Evolutionary conservation across 2,113 vertebrate genomes (phyloP).

Genomic region (Rousettus leschenaultii): DNA sequence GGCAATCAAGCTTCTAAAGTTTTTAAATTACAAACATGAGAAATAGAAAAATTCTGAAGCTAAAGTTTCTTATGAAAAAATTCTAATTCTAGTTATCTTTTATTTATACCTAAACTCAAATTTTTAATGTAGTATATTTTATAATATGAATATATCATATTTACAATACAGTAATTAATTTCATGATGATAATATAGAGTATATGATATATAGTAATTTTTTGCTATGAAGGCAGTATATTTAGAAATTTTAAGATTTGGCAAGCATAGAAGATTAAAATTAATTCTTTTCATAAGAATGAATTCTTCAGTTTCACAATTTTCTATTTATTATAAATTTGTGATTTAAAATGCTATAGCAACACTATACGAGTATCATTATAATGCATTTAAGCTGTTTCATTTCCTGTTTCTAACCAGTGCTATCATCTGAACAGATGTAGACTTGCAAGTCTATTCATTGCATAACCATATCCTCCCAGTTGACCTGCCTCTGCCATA

Average conservation of each 20-base stretch:
- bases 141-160: background rate
- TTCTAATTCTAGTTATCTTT: background rate
- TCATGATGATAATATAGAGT: background rate
- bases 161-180: background rate
- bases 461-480: background rate
- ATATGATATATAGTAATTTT: background rate
- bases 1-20: background rate
- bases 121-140: background rate
- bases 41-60: background rate
- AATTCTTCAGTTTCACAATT: background rate
- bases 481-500: background rate
- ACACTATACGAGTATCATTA: background rate
- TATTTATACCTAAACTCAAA: background rate
- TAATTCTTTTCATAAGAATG: background rate
- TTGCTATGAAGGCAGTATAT: background rate
- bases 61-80: background rate
- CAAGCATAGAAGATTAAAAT: background rate
- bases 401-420: background rate
- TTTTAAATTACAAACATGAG: background rate
- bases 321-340: conserved; percentile 20
- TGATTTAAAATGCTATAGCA: background rate
- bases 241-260: conserved; percentile 16
- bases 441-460: background rate
- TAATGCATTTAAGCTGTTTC: background rate
- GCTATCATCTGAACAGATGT: background rate